Evolutionary conservation across 2,797 vertebrate genomes (phyloP).

Genomic region (Squalus acanthias): DNA sequence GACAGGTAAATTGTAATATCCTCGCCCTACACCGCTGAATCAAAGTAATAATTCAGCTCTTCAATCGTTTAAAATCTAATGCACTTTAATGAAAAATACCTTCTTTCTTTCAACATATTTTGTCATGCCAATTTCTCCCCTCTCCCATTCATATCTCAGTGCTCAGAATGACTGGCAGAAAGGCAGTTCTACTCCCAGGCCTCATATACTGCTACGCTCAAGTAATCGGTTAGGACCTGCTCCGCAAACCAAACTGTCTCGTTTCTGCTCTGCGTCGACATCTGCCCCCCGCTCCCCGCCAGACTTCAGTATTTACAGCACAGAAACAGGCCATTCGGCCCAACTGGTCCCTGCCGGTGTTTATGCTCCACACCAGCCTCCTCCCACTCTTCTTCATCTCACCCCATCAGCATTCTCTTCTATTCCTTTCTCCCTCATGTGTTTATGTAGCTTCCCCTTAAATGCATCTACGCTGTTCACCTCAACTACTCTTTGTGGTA

Average conservation of each 20-base stretch:
- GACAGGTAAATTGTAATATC: background rate
- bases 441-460: background rate
- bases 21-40: background rate
- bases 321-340: too few relatives aligned
- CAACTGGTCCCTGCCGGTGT: too few relatives aligned
- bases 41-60: background rate
- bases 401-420: background rate
- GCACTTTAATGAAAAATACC: background rate
- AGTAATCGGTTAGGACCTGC: background rate
- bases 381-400: too few relatives aligned
- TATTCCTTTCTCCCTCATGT: background rate
- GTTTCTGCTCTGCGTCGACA: background rate
- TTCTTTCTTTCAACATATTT: background rate
- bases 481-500: background rate
- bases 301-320: background rate
- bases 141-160: background rate
- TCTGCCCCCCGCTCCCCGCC: too few relatives aligned
- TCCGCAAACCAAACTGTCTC: background rate
- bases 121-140: background rate
- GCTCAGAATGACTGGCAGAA: background rate
- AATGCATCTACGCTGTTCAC: background rate
- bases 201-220: background rate
- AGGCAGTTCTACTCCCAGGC: background rate
- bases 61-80: background rate
- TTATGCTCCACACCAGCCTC: too few relatives aligned